phyloP scores from a whole-genome alignment of 2,797 vertebrate species.

The Rachycentron canadum region DNA sequence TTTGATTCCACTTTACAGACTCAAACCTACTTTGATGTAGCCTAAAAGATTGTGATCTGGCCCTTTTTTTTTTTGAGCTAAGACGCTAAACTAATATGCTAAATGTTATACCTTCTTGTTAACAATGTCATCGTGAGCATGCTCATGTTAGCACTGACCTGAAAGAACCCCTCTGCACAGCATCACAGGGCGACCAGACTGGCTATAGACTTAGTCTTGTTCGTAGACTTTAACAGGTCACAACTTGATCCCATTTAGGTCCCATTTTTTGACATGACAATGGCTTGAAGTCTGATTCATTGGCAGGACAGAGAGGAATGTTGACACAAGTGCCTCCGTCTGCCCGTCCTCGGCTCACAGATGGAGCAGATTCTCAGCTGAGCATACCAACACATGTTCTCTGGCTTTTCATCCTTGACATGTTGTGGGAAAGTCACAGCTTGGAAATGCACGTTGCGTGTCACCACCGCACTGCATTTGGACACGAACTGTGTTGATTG shows the following conservation, averaged over 20 bases:
- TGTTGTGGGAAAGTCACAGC: slow-evolving; percentile 66
- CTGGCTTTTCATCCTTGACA: slow-evolving; percentile 63
- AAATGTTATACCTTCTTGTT: background rate
- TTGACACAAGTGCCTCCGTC: slow-evolving; percentile 76
- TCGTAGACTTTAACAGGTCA: slow-evolving; percentile 1
- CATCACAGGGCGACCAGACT: background rate
- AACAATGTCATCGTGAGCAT: background rate
- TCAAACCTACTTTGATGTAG: background rate
- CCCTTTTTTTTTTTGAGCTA: background rate
- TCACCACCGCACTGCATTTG: slow-evolving; percentile 28
- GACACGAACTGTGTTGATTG: slow-evolving; percentile 40
- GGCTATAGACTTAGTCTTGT: background rate
- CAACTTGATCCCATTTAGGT: background rate
- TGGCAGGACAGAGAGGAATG: slow-evolving; percentile 59
- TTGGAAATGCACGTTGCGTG: slow-evolving; percentile 44
- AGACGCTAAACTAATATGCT: background rate
- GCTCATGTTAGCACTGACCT: background rate
- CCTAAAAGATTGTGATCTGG: background rate
- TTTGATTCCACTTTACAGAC: background rate
- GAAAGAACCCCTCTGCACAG: background rate
- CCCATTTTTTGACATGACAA: slow-evolving; percentile 45
- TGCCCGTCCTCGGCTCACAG: slow-evolving; percentile 60
- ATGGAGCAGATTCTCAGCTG: slow-evolving; percentile 67
- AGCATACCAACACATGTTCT: slow-evolving; percentile 66
- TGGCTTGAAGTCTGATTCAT: slow-evolving; percentile 51